phyloP scores from a whole-genome alignment of 2,888 invertebrate genomes.

The Dynastes maya region DNA sequence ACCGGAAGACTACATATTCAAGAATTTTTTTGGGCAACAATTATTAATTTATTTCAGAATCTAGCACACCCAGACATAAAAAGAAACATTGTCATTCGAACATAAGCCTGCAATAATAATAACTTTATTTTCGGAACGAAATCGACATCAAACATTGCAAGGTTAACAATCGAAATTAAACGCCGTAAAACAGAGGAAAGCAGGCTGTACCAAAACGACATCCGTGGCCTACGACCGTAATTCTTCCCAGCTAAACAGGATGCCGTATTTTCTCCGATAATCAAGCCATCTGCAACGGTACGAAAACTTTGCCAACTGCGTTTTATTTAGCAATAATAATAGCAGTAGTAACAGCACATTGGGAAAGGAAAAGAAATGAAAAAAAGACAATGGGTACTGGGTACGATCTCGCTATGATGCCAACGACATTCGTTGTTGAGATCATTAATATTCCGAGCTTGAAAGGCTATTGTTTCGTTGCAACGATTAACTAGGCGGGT shows the following conservation, averaged over 20 bases:
- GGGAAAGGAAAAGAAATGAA: background rate
- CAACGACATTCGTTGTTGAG: background rate
- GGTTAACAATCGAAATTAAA: too few relatives aligned
- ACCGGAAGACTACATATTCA: too few relatives aligned
- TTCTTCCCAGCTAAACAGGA: background rate
- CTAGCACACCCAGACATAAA: too few relatives aligned
- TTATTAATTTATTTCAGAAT: too few relatives aligned
- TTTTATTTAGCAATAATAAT: conserved; percentile 4
- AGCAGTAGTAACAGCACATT: background rate
- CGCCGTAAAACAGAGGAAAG: too few relatives aligned
- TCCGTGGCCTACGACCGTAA: too few relatives aligned
- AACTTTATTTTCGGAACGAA: too few relatives aligned
- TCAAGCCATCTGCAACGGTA: conserved; percentile 15
- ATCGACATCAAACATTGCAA: too few relatives aligned
- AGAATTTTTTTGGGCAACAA: too few relatives aligned
- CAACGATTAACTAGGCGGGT: background rate
- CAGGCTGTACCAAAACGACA: too few relatives aligned
- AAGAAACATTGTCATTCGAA: too few relatives aligned
- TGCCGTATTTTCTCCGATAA: background rate
- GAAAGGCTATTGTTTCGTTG: background rate
- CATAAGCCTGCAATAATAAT: too few relatives aligned
- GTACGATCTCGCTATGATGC: background rate
- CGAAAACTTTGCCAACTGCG: conserved; percentile 13
- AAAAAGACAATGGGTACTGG: background rate
- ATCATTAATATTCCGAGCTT: conserved; percentile 5